These are phyloP conservation scores for Pseudoips prasinana DNA, from an alignment of 2,888 invertebrate species.

Conservation along the genomic window DNA sequence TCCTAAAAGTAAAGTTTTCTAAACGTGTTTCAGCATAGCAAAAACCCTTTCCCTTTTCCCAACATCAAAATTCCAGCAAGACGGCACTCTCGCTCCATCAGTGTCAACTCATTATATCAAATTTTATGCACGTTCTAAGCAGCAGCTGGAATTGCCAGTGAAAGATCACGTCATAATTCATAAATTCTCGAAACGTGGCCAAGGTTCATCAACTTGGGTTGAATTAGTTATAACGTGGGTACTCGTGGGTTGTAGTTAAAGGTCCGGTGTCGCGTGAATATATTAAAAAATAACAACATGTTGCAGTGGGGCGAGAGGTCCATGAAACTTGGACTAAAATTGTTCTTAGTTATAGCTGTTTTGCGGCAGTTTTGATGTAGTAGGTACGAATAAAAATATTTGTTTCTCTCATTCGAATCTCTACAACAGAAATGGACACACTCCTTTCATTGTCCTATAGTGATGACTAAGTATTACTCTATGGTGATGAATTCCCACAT, in stretches of 20 bases:
- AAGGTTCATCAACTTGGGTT: constrained; percentile 39
- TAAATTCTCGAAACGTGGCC: constrained; percentile 42
- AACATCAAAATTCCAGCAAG: constrained; percentile 1
- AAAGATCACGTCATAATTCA: constrained; percentile 43
- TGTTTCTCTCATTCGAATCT: no score
- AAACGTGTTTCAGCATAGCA: no score
- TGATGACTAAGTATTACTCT: no score
- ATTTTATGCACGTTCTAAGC: constrained; percentile 34
- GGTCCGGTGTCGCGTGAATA: constrained; percentile 37
- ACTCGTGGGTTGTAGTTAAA: constrained; percentile 8
- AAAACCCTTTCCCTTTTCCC: no score
- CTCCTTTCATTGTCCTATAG: no score
- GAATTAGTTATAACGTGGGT: constrained; percentile 39
- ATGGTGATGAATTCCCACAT: no score
- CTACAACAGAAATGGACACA: no score
- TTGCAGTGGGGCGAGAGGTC: not conserved
- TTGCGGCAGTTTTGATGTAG: no score
- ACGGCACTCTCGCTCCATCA: constrained; percentile 27
- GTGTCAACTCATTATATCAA: constrained; percentile 24
- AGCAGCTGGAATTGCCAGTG: constrained; percentile 33
- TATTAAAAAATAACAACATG: constrained; percentile 11
- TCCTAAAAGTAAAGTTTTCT: no score
- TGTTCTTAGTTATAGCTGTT: no score
- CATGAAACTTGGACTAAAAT: not conserved
- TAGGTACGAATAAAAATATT: no score